Evolutionary conservation across 1,140 invertebrate genomes (phyloP).

Genomic region (Cyclargus thomasi): DNA sequence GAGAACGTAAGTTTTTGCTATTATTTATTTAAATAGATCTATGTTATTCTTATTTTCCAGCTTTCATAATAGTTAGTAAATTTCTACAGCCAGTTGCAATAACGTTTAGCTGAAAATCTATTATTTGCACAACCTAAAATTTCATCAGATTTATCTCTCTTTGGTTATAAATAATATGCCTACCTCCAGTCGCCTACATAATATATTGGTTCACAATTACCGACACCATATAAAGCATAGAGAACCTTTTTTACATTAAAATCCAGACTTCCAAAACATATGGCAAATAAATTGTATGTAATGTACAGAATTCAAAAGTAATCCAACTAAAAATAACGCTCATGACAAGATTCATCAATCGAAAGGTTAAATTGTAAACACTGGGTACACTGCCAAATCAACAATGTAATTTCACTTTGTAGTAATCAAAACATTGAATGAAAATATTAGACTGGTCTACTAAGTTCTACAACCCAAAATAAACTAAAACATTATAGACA

Average conservation of each 20-base stretch:
- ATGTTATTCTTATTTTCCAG: not conserved
- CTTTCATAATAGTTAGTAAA: not conserved
- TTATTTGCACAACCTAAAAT: constrained; percentile 41
- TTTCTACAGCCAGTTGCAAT: not conserved
- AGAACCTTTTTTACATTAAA: too few relatives aligned
- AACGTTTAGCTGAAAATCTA: not conserved
- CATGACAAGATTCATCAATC: not conserved
- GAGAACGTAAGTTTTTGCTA: constrained; percentile 76
- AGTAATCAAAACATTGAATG: too few relatives aligned
- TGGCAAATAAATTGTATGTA: not conserved
- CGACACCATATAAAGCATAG: too few relatives aligned
- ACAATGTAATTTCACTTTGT: not conserved
- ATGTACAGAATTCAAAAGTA: not conserved
- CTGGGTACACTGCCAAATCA: not conserved
- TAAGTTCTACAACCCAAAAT: too few relatives aligned
- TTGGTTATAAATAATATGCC: not conserved
- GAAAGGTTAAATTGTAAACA: not conserved
- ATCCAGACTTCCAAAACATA: too few relatives aligned
- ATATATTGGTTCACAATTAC: not conserved
- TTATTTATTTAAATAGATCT: not conserved
- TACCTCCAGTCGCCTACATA: not conserved
- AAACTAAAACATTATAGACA: too few relatives aligned
- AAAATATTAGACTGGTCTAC: too few relatives aligned
- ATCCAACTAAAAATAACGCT: not conserved
- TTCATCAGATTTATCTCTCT: constrained; percentile 12